Base-by-base conservation (phyloP, 2,888 invertebrate genomes). In the Penaeus monodon region DNA sequence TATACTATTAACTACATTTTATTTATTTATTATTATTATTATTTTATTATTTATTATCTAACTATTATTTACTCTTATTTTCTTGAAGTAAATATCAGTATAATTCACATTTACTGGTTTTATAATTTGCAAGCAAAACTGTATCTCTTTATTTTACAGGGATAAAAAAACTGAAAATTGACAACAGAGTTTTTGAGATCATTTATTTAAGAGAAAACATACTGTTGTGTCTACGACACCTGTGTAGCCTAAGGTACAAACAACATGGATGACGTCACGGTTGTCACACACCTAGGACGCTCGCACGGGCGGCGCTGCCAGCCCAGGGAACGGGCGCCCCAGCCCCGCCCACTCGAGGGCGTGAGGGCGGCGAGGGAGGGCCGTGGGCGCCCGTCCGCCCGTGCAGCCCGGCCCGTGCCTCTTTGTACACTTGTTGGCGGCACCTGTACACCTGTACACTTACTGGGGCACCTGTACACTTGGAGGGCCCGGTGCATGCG, bases 191-290 rank as follows among this genome's bases (percentile, higher is more conserved):
- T 87, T 87, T 84, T 87, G 87, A 87, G 87, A 87, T 87, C 87
- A 87, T 87, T 87, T 87, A 87, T 87, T 87, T 83, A 87, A 87
- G 87, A 87, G 87, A 87, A 87, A 87, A 87, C 87, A 83, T 83
- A 87, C 87, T 87, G 87, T 79, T 87, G 87, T 87, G 87, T 87
- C 87, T 87, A 87, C 87, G 87, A 87, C 87, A 87, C 87, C 79
- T 87, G 87, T 87, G 87, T 87, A 87, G 78, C 79, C 87, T 87
- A 87, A 87, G 80, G 87, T 87, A 87, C 87, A 87, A 87, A 87
- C 87, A 87, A 87, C 87, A 87, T 87, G 84, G 73, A 87, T 87
- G 87, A 87, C 87, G 84, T 87, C 84, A 82, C 86, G 82, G 86
- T 82, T 86, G 86, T 86, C 77, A 86, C 82, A 86, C 86, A 86